These are phyloP conservation scores for Flexamia atlantica DNA, from an alignment of 2,888 invertebrate genomes.

Conservation along the genomic window DNA sequence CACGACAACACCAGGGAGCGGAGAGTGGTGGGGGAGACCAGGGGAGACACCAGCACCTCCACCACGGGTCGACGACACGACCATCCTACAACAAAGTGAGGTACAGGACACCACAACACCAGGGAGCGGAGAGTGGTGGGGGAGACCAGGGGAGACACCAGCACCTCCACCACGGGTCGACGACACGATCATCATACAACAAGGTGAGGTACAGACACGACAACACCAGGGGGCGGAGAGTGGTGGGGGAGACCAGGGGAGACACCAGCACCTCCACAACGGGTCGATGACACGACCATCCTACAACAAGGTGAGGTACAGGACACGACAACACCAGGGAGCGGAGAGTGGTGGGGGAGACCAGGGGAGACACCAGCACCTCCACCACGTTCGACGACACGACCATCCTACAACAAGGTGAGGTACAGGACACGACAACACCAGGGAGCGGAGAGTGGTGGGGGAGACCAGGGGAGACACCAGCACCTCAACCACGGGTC, in stretches of 20 bases:
- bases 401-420: no score
- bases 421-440: no score
- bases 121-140: slow-evolving; percentile 3
- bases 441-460: no score
- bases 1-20: slow-evolving; percentile 33
- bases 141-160: slow-evolving; percentile 30
- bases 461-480: no score
- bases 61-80: slow-evolving; percentile 28
- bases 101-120: slow-evolving; percentile 38
- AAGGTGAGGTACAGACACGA: slow-evolving; percentile 45
- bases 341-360: no score
- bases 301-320: no score
- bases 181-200: slow-evolving; percentile 17
- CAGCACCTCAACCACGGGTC: slow-evolving; percentile 17
- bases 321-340: no score
- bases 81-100: background rate
- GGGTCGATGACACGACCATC: slow-evolving; percentile 18
- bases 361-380: no score
- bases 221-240: slow-evolving; percentile 16
- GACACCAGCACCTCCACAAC: slow-evolving; percentile 49
- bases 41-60: slow-evolving; percentile 49
- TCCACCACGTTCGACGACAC: no score
- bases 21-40: background rate
- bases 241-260: background rate
- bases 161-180: slow-evolving; percentile 32